phyloP scores from a whole-genome alignment of 1,140 invertebrate species.

The Philopotamus ludificatus region DNA sequence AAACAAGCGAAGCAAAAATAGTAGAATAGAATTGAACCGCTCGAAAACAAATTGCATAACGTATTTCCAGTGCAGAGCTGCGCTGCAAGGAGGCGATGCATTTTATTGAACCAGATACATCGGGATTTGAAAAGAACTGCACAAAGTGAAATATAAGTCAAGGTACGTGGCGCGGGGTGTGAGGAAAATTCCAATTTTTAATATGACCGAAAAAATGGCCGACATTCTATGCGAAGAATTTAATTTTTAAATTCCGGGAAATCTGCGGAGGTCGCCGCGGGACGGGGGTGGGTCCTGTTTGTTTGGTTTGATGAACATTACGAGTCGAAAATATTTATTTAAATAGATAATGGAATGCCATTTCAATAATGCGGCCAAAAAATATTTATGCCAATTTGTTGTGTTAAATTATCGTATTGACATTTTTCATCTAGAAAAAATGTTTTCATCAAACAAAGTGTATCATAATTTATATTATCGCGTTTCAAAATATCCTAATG shows the following conservation, averaged over 20 bases:
- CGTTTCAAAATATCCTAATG: too few relatives aligned
- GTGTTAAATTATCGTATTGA: too few relatives aligned
- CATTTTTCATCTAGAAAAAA: too few relatives aligned
- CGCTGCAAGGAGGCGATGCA: slow-evolving; percentile 17
- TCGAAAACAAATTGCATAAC: slow-evolving; percentile 35
- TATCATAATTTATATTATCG: too few relatives aligned
- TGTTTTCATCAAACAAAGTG: too few relatives aligned
- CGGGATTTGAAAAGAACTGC: slow-evolving; percentile 12
- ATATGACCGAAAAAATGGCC: background rate
- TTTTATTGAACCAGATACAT: slow-evolving; percentile 23
- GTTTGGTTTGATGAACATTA: too few relatives aligned
- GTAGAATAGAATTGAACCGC: slow-evolving; percentile 32
- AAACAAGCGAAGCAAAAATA: slow-evolving; percentile 18
- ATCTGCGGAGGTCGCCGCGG: background rate
- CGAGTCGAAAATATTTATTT: too few relatives aligned
- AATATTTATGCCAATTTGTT: too few relatives aligned
- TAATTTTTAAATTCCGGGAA: slow-evolving; percentile 30
- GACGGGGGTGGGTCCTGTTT: slow-evolving; percentile 15
- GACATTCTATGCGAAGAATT: background rate
- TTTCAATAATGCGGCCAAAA: too few relatives aligned
- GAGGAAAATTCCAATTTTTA: background rate
- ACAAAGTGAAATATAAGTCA: background rate
- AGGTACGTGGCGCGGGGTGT: too few relatives aligned
- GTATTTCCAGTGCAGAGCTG: slow-evolving; percentile 25
- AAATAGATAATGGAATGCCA: too few relatives aligned